A percentile compares a stretch with the other conserved stretches of the same genome.
These are phyloP conservation scores for Caenorhabditis tropicalis DNA, from an alignment of 1,140 invertebrate species.

Conservation along the genomic window DNA sequence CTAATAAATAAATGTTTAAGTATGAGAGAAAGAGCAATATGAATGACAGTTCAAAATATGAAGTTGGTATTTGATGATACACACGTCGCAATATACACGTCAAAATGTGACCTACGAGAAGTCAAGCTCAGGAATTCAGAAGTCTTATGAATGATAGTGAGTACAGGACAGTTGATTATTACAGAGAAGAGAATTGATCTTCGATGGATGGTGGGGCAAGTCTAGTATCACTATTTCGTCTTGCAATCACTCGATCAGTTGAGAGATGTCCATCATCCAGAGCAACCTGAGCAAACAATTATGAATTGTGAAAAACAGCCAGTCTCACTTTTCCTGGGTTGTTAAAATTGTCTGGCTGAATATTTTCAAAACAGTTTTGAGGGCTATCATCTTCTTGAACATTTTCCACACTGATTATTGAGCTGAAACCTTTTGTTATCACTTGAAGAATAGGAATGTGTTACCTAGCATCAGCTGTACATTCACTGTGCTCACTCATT, in stretches of 20 bases:
- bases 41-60: constrained; percentile 5
- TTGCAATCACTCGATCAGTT: constrained; percentile 37
- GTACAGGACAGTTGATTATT: neutral
- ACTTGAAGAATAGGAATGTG: neutral
- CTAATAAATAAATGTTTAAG: constrained; percentile 5
- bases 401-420: neutral
- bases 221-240: constrained; percentile 42
- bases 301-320: neutral
- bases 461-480: neutral
- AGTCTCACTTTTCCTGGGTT: neutral
- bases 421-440: neutral
- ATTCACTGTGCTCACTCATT: constrained; percentile 28
- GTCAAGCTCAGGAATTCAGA: constrained; percentile 39
- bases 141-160: neutral
- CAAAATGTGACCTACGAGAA: constrained; percentile 36
- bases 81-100: constrained; percentile 47
- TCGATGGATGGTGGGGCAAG: constrained; percentile 8
- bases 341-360: neutral
- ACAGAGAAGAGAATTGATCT: constrained; percentile 44
- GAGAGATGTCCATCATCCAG: neutral
- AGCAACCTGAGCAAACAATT: constrained; percentile 5
- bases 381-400: neutral
- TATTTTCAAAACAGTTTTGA: neutral
- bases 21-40: neutral
- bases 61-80: constrained; percentile 29